Conservation (phyloP, 2,888 invertebrate species). For the Cerastoderma edule region DNA sequence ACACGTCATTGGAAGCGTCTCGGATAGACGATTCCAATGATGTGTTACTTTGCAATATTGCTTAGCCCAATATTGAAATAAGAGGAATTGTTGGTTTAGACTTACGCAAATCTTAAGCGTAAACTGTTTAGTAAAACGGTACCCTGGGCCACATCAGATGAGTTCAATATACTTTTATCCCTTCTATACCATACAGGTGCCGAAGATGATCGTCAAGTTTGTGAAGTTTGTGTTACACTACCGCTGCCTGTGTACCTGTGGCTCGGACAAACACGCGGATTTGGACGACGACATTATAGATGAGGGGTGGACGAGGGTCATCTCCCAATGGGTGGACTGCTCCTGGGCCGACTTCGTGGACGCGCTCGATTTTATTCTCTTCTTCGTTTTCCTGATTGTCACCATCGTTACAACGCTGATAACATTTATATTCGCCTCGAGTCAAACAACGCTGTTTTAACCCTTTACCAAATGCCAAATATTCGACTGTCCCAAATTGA, state of each 20-base stretch:
- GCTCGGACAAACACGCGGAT: slow-evolving; percentile 28
- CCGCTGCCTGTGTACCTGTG: slow-evolving; percentile 35
- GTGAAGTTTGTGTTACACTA: slow-evolving; percentile 51
- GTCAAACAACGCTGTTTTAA: slow-evolving; percentile 16
- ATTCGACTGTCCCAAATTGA: no score
- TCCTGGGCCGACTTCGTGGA: slow-evolving; percentile 59
- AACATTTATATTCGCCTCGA: slow-evolving; percentile 24
- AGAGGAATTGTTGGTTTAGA: no score
- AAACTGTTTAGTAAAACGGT: no score
- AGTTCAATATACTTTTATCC: no score
- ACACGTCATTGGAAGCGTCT: no score
- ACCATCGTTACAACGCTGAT: slow-evolving; percentile 19
- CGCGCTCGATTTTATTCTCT: slow-evolving; percentile 56
- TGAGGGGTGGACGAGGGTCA: slow-evolving; percentile 58
- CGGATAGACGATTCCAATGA: no score
- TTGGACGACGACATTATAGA: slow-evolving; percentile 46
- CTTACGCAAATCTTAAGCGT: no score
- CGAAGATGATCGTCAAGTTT: slow-evolving; percentile 31
- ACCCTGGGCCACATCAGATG: no score
- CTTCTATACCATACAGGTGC: no score
- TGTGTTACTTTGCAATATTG: no score
- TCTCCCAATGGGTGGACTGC: slow-evolving; percentile 55
- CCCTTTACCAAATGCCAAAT: no score
- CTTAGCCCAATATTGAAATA: no score
- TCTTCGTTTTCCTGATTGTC: slow-evolving; percentile 57